Evolutionary conservation across 2,113 vertebrate species (phyloP).

Genomic region (Melanocharis versteri): DNA sequence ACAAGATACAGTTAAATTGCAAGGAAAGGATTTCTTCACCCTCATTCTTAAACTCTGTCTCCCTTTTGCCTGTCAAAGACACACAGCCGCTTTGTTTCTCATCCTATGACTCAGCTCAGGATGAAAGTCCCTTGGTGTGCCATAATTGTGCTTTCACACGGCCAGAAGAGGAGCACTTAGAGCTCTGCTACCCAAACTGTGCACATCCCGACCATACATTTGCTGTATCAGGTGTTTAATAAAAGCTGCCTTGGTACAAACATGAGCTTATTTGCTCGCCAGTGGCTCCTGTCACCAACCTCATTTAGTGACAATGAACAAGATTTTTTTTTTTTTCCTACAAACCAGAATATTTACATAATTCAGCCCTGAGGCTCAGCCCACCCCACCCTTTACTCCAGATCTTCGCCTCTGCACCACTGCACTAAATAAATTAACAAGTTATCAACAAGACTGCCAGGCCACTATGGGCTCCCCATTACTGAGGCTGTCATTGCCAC

Average conservation of each 20-base stretch:
- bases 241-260: constrained; percentile 64
- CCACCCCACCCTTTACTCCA: constrained; percentile 56
- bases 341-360: constrained; percentile 64
- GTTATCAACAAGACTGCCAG: constrained; percentile 39
- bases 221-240: constrained; percentile 51
- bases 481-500: constrained; percentile 50
- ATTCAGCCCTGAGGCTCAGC: constrained; percentile 45
- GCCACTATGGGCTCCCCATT: constrained; percentile 36
- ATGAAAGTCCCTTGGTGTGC: neutral
- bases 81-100: neutral
- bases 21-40: neutral
- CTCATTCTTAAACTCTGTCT: neutral
- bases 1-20: neutral
- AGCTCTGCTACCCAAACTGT: constrained; percentile 53
- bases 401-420: constrained; percentile 56
- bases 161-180: constrained; percentile 46
- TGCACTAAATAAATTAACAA: constrained; percentile 70
- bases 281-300: constrained; percentile 50
- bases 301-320: constrained; percentile 59
- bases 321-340: neutral
- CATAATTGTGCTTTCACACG: neutral
- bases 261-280: constrained; percentile 64
- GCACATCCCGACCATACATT: constrained; percentile 35
- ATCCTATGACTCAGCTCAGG: neutral
- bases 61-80: neutral